A percentile compares a stretch with the other conserved stretches of the same genome.
These are phyloP conservation scores for Tangara arthus DNA, from an alignment of 2,797 vertebrate species.

Conservation along the genomic window DNA sequence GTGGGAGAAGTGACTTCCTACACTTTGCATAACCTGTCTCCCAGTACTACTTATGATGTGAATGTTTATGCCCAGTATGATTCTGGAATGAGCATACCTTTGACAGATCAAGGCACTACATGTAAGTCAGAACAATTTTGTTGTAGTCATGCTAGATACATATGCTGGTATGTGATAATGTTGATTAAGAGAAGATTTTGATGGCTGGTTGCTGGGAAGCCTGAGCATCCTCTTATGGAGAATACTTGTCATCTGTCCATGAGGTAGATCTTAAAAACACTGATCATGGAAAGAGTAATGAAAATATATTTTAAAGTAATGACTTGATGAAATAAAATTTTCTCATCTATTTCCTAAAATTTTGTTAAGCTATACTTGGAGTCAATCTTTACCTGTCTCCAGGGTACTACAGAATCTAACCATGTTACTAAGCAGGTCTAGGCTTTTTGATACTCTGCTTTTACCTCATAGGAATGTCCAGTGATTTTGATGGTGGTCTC, in stretches of 20 bases:
- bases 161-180: neutral
- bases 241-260: neutral
- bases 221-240: neutral
- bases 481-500: neutral
- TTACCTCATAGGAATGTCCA: neutral
- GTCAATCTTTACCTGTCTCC: neutral
- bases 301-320: neutral
- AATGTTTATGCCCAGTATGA: conserved; percentile 90
- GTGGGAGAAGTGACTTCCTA: conserved; percentile 93
- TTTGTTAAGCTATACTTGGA: neutral
- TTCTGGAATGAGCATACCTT: conserved; percentile 83
- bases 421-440: neutral
- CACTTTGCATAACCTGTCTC: conserved; percentile 88
- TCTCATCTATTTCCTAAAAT: neutral
- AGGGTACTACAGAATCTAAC: neutral
- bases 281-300: neutral
- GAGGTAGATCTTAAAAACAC: neutral
- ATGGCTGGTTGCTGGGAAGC: neutral
- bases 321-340: neutral
- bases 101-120: conserved; percentile 89
- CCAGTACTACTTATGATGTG: conserved; percentile 92
- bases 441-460: neutral
- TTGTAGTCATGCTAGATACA: neutral
- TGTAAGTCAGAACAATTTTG: conserved; percentile 75
- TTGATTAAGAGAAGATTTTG: neutral